Evolutionary conservation across 2,888 invertebrate species (phyloP).

Genomic region (Lycia hirtaria): DNA sequence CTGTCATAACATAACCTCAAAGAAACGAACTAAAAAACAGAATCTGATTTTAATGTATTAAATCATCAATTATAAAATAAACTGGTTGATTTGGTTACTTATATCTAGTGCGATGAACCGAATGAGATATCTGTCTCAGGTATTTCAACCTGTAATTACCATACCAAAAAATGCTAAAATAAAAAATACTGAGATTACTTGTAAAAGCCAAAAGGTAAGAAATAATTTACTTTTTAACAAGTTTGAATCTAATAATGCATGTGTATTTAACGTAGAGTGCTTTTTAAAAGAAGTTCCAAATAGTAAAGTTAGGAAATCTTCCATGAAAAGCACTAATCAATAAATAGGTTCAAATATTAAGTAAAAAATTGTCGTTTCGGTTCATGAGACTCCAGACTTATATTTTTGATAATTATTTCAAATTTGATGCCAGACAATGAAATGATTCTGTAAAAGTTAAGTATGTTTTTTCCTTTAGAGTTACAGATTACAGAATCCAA

Average conservation of each 20-base stretch:
- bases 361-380: too few species aligned
- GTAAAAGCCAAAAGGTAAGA: slow-evolving; percentile 90
- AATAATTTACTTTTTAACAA: neutral
- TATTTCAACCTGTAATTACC: slow-evolving; percentile 89
- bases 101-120: slow-evolving; percentile 16
- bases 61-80: too few species aligned
- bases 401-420: too few species aligned
- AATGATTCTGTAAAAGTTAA: too few species aligned
- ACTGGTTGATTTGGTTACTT: neutral
- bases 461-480: too few species aligned
- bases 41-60: neutral
- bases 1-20: slow-evolving; percentile 11
- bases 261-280: neutral
- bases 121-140: slow-evolving; percentile 82
- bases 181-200: slow-evolving; percentile 86
- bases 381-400: too few species aligned
- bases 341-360: too few species aligned
- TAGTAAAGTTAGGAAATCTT: too few species aligned
- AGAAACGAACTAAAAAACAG: too few species aligned
- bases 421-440: too few species aligned
- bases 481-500: neutral
- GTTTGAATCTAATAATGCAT: neutral
- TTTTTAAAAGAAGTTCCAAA: too few species aligned
- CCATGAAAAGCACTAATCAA: too few species aligned
- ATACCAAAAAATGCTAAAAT: slow-evolving; percentile 87